Percentiles rank a stretch among this genome's conserved stretches.
phyloP scores from a whole-genome alignment of 2,797 vertebrate species.

The Anguilla marmorata region DNA sequence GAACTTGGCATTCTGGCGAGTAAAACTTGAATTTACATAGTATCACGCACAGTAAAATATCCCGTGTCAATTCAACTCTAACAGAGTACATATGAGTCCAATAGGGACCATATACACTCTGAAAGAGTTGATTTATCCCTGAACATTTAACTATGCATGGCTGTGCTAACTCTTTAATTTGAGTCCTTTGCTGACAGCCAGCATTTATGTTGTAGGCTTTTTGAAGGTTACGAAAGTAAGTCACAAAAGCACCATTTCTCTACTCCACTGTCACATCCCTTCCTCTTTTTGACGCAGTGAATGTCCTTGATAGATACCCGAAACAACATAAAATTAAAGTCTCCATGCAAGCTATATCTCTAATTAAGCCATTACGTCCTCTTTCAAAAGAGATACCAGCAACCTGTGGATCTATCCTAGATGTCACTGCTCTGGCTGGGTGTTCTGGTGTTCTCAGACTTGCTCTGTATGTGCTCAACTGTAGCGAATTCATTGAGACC shows the following conservation, averaged over 20 bases:
- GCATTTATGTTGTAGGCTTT: not conserved
- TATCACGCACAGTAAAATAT: too few relatives aligned
- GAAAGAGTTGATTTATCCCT: not conserved
- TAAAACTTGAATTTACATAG: too few relatives aligned
- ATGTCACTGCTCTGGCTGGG: not conserved
- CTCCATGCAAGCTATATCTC: not conserved
- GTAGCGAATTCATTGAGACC: slow-evolving; percentile 27
- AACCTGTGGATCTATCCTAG: not conserved
- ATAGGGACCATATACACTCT: not conserved
- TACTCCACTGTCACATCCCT: not conserved
- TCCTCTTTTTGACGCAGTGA: not conserved
- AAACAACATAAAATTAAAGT: not conserved
- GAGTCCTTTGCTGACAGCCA: not conserved
- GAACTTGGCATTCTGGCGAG: too few relatives aligned
- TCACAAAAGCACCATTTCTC: not conserved
- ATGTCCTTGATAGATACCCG: not conserved
- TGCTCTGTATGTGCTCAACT: slow-evolving; percentile 7
- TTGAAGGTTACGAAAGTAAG: not conserved
- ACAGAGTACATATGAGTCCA: too few relatives aligned
- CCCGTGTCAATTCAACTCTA: too few relatives aligned
- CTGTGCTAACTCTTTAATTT: not conserved
- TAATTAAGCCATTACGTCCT: not conserved
- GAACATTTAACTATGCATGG: not conserved
- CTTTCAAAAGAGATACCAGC: not conserved
- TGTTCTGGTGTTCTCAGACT: not conserved